phyloP scores from a whole-genome alignment of 2,888 invertebrate species.

The Monochamus alternatus region DNA sequence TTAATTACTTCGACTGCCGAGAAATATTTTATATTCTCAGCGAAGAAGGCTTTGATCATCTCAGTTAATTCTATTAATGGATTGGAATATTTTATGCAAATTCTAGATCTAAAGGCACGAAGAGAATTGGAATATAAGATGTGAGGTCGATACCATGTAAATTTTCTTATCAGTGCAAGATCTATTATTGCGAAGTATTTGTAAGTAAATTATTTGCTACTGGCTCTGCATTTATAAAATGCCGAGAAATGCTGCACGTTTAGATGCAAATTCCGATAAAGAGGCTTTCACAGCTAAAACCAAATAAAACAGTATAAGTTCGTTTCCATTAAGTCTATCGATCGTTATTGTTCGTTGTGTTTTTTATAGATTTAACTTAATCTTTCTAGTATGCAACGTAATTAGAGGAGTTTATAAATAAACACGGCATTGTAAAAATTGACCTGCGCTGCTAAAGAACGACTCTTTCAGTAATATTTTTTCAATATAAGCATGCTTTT shows the following conservation, averaged over 20 bases:
- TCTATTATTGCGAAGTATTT: slow-evolving; percentile 11
- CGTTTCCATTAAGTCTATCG: background rate
- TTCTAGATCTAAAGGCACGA: background rate
- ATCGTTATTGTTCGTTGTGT: background rate
- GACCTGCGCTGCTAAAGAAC: no score
- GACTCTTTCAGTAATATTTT: no score
- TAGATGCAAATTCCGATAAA: background rate
- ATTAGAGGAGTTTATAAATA: no score
- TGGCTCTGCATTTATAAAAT: background rate
- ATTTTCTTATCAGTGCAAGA: slow-evolving; percentile 17
- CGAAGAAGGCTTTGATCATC: slow-evolving; percentile 20
- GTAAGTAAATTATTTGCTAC: slow-evolving; percentile 1
- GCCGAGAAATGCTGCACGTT: background rate
- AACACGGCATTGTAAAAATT: no score
- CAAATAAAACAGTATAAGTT: background rate
- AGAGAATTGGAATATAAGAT: slow-evolving; percentile 25
- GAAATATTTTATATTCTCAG: background rate
- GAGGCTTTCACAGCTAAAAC: background rate
- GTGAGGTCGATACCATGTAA: slow-evolving; percentile 33
- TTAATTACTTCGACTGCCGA: background rate
- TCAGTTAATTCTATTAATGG: slow-evolving; percentile 24
- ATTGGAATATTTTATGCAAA: slow-evolving; percentile 32
- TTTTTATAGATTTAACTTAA: no score
- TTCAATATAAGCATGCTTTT: no score
- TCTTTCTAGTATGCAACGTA: no score